Evolutionary conservation across 2,113 vertebrate species (phyloP), one percentile per base, ranked within the genome.

Genomic region (Brienomyrus brachyistius): DNA sequence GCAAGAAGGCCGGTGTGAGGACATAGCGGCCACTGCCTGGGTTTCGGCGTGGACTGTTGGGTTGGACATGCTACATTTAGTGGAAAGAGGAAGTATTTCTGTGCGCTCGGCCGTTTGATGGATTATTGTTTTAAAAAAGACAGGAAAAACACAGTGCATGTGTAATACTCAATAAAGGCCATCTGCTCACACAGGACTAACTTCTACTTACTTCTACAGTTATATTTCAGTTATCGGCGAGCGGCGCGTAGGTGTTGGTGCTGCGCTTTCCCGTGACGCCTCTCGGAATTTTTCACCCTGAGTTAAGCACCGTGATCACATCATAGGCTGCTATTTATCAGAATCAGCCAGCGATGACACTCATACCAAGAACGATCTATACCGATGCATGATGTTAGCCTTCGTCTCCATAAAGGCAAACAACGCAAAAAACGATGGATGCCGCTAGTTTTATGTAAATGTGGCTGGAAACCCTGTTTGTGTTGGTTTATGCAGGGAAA

Each of bases 321-420:
- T 56, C 77, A 17, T 83, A 83, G 84, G 11, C 17, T 21, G 52
- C 35, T 56, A 74, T 89, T 51, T 45, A 59, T 89, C 52, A 89
- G 45, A 89, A 89, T 89, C 88, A 48, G 50, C 88, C 31, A 56
- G 51, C 13, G 45, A 70, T 50, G 54, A 70, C 59, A 50, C 48
- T 89, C 56, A 31, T 13, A 51, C 45, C 83, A 31, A 27, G 47
- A 85, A n/a, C 1, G 4, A 85, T 51, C 83, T 51, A 51, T 27
- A 51, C 48, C 51, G 47, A 86, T 51, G 83, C 47, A 86, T 86
- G 83, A 51, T 86, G 83, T 86, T 27, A 27, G 83, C 48, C 83
- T 86, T 51, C 27, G n/a, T 51, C 23, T 11, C 47, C 6, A 6
- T 50, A 4, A 85, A 17, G 23, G 45, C 83, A 86, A 86, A 86